Evolutionary conservation across 2,113 vertebrate species (phyloP).

Genomic region (Scatophagus argus): DNA sequence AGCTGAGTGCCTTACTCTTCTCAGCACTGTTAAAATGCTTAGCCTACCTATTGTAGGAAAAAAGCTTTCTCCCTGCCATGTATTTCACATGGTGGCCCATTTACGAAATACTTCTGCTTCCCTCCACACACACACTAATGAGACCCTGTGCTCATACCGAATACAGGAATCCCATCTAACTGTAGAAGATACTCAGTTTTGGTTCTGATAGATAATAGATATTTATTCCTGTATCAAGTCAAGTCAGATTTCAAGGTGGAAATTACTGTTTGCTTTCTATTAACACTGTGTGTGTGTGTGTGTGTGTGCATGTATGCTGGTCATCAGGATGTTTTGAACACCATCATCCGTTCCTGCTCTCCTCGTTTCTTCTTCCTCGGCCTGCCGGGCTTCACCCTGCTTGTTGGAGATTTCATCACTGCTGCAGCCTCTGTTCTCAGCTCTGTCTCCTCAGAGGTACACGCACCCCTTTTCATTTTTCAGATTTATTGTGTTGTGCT

Average conservation of each 20-base stretch:
- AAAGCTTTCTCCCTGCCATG: conserved; percentile 46
- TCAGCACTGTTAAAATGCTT: conserved; percentile 50
- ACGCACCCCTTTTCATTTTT: background rate
- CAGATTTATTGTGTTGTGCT: background rate
- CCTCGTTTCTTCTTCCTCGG: conserved; percentile 96
- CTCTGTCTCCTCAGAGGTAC: conserved; percentile 88
- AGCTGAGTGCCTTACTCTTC: conserved; percentile 52
- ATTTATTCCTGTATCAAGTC: conserved; percentile 10
- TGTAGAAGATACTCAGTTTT: conserved; percentile 6
- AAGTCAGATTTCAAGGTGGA: background rate
- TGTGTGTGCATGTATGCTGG: conserved; percentile 5
- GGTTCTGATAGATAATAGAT: background rate
- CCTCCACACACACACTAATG: background rate
- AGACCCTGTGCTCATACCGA: background rate
- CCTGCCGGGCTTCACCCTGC: conserved; percentile 95
- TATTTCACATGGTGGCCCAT: conserved; percentile 23
- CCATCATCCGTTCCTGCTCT: conserved; percentile 91
- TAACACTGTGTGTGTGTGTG: conserved; percentile 42
- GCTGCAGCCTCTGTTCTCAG: conserved; percentile 90
- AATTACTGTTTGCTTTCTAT: background rate
- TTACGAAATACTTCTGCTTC: conserved; percentile 46
- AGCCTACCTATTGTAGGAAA: conserved; percentile 46
- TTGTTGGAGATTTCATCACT: conserved; percentile 92
- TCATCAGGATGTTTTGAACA: conserved; percentile 93
- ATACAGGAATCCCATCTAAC: background rate